Evolutionary conservation across 2,797 vertebrate species (phyloP).

Genomic region (Pseudotriccus pelzelni): DNA sequence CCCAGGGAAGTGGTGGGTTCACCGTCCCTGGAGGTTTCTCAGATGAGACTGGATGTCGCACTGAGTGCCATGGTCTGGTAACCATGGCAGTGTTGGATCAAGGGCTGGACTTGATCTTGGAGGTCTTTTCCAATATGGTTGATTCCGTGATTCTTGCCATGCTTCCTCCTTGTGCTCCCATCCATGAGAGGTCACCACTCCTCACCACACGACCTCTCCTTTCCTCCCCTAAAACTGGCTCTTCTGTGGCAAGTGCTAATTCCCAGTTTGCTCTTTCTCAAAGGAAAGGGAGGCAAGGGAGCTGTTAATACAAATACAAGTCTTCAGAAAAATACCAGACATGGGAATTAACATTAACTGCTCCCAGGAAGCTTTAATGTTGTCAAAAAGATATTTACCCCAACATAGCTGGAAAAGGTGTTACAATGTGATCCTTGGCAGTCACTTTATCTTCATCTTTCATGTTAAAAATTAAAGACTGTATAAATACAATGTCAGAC

Average conservation of each 20-base stretch:
- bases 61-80: too few relatives aligned
- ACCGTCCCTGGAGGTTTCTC: too few relatives aligned
- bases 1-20: too few relatives aligned
- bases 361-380: background rate
- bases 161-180: background rate
- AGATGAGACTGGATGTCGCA: too few relatives aligned
- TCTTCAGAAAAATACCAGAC: background rate
- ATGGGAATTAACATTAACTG: background rate
- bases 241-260: background rate
- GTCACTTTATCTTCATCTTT: conserved; percentile 31
- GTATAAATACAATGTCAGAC: conserved; percentile 53
- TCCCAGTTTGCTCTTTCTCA: background rate
- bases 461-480: conserved; percentile 57
- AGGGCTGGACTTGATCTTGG: too few relatives aligned
- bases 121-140: too few relatives aligned
- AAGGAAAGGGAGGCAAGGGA: background rate
- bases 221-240: background rate
- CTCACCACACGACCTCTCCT: background rate
- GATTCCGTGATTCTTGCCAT: too few relatives aligned
- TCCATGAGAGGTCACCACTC: fast-evolving
- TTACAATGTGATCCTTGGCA: background rate
- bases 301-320: background rate
- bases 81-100: too few relatives aligned
- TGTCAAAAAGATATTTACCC: background rate
- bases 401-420: background rate